These are phyloP conservation scores for Stegostoma tigrinum DNA, from an alignment of 2,113 vertebrate species.

Conservation along the genomic window DNA sequence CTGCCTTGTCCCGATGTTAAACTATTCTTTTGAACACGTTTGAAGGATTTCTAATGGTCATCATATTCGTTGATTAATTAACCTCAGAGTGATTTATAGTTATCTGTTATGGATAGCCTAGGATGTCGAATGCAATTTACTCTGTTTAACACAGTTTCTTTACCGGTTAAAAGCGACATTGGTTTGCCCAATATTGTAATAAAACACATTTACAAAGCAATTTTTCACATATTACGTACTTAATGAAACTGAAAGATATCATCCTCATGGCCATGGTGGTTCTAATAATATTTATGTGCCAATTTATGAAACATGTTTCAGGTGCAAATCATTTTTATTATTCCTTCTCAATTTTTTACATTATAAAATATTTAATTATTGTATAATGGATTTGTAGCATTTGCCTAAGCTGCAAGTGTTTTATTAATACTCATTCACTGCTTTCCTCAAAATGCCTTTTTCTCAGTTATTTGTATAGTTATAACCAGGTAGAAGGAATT, in stretches of 20 bases:
- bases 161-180: not conserved
- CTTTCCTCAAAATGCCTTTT: not conserved
- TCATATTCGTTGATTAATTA: not conserved
- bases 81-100: not conserved
- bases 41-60: not conserved
- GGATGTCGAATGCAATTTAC: not conserved
- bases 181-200: not conserved
- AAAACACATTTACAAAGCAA: constrained; percentile 19
- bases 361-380: not conserved
- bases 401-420: not conserved
- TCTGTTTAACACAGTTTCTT: not conserved
- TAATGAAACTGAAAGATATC: not conserved
- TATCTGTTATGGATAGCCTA: not conserved
- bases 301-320: not conserved
- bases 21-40: not conserved
- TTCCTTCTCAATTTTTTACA: not conserved
- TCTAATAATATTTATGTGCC: not conserved
- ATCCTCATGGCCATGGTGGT: not conserved
- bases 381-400: not conserved
- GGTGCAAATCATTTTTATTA: not conserved
- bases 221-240: not conserved
- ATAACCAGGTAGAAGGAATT: not conserved
- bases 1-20: not conserved
- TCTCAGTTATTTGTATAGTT: not conserved
- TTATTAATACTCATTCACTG: not conserved